A percentile compares a stretch with the other conserved stretches of the same genome.
phyloP scores from a whole-genome alignment of 1,140 invertebrate genomes.

The Neodiprion pinetum region DNA sequence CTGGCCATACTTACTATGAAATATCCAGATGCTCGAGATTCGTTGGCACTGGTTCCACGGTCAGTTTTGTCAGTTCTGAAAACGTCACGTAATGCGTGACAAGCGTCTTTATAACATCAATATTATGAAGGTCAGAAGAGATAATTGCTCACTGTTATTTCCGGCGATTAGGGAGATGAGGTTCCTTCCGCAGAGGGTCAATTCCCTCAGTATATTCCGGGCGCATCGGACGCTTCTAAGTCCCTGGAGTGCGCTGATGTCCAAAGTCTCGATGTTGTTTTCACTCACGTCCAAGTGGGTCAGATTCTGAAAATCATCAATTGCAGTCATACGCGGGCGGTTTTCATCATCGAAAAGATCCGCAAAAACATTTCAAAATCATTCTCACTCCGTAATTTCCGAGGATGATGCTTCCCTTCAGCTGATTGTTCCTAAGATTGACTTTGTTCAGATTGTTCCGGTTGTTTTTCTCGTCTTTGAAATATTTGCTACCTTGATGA shows the following conservation, averaged over 20 bases:
- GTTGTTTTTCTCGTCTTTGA: conserved; percentile 54
- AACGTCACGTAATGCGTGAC: conserved; percentile 20
- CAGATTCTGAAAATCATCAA: conserved; percentile 64
- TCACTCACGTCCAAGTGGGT: conserved; percentile 81
- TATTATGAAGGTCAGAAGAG: neutral
- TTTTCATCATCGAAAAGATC: conserved; percentile 13
- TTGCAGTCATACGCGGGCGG: conserved; percentile 27
- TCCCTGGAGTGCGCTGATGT: conserved; percentile 73
- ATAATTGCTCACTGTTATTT: conserved; percentile 73
- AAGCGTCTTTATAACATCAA: neutral
- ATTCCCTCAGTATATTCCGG: conserved; percentile 71
- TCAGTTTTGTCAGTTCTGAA: conserved; percentile 72
- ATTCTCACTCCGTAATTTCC: conserved; percentile 81
- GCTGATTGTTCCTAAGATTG: conserved; percentile 76
- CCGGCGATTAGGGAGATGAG: conserved; percentile 74
- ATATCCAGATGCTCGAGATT: conserved; percentile 78
- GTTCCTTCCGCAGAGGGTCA: conserved; percentile 72
- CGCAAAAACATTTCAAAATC: neutral
- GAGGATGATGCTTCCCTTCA: conserved; percentile 83
- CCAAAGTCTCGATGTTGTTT: conserved; percentile 77
- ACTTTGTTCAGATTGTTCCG: conserved; percentile 69
- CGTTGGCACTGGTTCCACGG: conserved; percentile 68
- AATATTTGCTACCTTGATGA: conserved; percentile 34
- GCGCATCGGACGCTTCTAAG: conserved; percentile 76
- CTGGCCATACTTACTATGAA: conserved; percentile 67